Percentiles rank a stretch among this genome's conserved stretches.
Conservation (phyloP, 2,797 vertebrate species). For the Sebastes taczanowskii region DNA sequence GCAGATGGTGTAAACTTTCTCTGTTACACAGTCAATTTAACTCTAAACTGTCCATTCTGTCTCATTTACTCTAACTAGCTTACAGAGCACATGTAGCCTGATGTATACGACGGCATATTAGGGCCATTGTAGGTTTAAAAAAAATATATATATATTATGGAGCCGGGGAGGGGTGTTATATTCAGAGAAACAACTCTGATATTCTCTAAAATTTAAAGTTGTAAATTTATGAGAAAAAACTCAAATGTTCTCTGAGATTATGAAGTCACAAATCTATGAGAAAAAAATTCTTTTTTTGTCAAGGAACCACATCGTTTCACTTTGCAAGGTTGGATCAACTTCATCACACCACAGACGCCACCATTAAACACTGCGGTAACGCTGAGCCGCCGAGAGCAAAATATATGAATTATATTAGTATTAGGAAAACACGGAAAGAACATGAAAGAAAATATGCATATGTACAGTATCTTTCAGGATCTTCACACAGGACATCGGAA, state of each 20-base stretch:
- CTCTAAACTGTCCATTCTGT: slow-evolving; percentile 45
- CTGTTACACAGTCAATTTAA: slow-evolving; percentile 35
- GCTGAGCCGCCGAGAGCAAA: neutral
- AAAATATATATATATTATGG: neutral
- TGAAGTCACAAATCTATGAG: neutral
- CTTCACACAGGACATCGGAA: too few species aligned
- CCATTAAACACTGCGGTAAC: neutral
- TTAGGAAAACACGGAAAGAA: too few species aligned
- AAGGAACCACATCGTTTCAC: neutral
- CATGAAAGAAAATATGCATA: too few species aligned
- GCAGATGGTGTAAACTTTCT: slow-evolving; percentile 7
- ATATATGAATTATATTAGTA: too few species aligned
- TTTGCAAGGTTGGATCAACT: neutral
- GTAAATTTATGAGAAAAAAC: neutral
- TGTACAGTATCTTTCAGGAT: too few species aligned
- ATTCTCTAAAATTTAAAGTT: neutral
- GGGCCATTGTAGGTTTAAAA: neutral
- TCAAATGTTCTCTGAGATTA: neutral
- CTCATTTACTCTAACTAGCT: slow-evolving; percentile 24
- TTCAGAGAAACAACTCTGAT: neutral
- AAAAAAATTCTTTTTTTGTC: neutral
- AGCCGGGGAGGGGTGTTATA: neutral
- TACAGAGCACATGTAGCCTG: slow-evolving; percentile 66
- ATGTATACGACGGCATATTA: slow-evolving; percentile 8
- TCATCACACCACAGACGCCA: neutral